Base-by-base conservation (phyloP, 2,888 invertebrate genomes). In the Eurytoma californica region DNA sequence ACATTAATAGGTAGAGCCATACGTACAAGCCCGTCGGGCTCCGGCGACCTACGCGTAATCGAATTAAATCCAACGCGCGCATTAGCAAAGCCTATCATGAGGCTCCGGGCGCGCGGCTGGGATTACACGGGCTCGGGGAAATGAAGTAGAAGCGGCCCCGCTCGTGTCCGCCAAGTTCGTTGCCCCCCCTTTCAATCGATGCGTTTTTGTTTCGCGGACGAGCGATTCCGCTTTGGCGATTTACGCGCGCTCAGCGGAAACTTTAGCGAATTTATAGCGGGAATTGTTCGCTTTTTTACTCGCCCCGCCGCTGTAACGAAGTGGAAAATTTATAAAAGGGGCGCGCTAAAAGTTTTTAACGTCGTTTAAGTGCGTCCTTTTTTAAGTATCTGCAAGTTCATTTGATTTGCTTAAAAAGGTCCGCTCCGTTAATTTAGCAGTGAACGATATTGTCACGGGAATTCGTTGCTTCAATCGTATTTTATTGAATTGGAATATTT, bases 121-220 rank as follows among this genome's bases (percentile, higher is more conserved):
- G 69, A 78, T 78, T 78, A 73, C 72, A 78, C 60, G 55, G n/a
- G 63, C 78, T 74, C 20, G 77, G 57, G 55, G 61, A 69, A 75
- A 73, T 73, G 72, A 78, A 77, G 72, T 51, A 60, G 72, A 76
- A 60, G 39, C 28, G n/a, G 39, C n/a, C 39, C 28, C 28, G 63
- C 12, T 51, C 18, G 61, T 30, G 72, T 63, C 63, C 14, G 53
- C 28, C 65, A 16, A 14, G 39, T 39, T 39, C 39, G 39, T 39
- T 39, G 39, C 39, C 3, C 39, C 18, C 14, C 28, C n/a, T 57
- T 69, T 58, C 69, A 18, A 74, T 74, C 66, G 74, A 47, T 63
- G 61, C 13, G 51, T 61, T 57, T 49, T 72, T n/a, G 39, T 51
- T 30, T 39, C 39, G 39, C 13, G 58, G 24, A 20, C 14, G 58